These are phyloP conservation scores for Ramphastos sulfuratus DNA, from an alignment of 2,113 vertebrate species.

Conservation along the genomic window DNA sequence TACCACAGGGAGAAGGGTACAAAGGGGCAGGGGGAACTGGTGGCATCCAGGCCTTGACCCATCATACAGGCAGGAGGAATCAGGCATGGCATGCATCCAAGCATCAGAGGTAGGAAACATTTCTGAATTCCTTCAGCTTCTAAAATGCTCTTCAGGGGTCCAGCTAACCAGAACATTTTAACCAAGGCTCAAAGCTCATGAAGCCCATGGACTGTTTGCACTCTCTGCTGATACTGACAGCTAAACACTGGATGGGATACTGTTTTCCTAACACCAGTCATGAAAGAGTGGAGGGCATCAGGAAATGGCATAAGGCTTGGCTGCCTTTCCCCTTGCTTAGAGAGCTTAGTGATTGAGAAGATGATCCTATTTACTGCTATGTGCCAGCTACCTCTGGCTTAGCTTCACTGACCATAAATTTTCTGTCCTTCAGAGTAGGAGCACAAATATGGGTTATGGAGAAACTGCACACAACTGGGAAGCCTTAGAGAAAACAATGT, in stretches of 20 bases:
- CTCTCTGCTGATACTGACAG: background rate
- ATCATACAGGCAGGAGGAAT: background rate
- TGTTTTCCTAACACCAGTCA: background rate
- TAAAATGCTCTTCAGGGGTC: too few species aligned
- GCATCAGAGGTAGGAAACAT: too few species aligned
- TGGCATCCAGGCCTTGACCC: background rate
- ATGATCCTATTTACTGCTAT: background rate
- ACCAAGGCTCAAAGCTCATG: background rate
- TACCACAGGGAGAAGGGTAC: too few species aligned
- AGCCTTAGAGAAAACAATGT: background rate
- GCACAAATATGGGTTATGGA: background rate
- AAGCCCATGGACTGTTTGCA: background rate
- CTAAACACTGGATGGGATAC: background rate
- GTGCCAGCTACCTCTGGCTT: conserved; percentile 14
- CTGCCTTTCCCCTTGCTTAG: background rate
- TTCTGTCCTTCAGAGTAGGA: background rate
- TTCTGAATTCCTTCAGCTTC: too few species aligned
- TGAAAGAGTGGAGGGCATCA: background rate
- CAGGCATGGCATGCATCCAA: too few species aligned
- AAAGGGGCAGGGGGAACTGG: background rate
- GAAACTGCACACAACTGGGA: background rate
- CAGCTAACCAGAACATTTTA: background rate
- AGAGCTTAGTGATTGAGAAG: background rate
- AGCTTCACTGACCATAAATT: conserved; percentile 1
- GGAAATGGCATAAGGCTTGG: background rate